Base-by-base conservation (phyloP, 2,797 vertebrate genomes). In the Melanotaenia maccullochi region DNA sequence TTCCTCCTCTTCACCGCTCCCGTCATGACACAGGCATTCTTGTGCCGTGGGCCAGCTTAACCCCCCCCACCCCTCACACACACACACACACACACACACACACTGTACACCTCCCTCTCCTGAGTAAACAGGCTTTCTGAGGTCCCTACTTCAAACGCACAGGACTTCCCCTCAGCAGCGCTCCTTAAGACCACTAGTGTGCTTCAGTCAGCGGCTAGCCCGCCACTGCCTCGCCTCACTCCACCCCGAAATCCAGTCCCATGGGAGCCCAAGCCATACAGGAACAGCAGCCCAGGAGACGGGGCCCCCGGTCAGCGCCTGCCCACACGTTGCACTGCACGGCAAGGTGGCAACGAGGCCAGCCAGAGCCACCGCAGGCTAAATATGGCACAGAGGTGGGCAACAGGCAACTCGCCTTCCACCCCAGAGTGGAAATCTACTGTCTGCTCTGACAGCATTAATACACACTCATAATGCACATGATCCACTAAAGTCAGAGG, bases 81-180 rank as follows among this genome's bases (percentile, higher is more conserved):
- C 38, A 14, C 38, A 38, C 12, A 42, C 13, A 40, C 13, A 16
- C 40, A 42, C 40, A 16, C 13, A 42, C n/a, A 9, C 47, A 22
- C 8, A 2, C 44, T n/a, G 6, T n/a, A 9, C n/a, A 22, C 20
- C 47, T 22, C 69, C 81, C 58, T 38, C 75, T 82, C 73, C 81
- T 86, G 85, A 79, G 91, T 92, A 95, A 94, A 95, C 94, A 95
- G 87, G 60, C 71, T 89, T 86, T 87, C 81, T 91, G 81, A 88
- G 79, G 71, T 78, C 87, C 90, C 91, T 73, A 94, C 95, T 94
- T 95, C 94, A 95, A 96, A 95, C 22, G 80, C 73, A 85, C 79
- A 83, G 90, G 90, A 90, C 92, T 93, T 94, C 90, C 93, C 91
- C 90, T 92, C 86, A 93, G 75, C 86, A 92, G 73, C 71, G 59